Percentiles rank a stretch among this genome's conserved stretches.
Conservation (phyloP, 2,797 vertebrate genomes). For the Pampus argenteus region DNA sequence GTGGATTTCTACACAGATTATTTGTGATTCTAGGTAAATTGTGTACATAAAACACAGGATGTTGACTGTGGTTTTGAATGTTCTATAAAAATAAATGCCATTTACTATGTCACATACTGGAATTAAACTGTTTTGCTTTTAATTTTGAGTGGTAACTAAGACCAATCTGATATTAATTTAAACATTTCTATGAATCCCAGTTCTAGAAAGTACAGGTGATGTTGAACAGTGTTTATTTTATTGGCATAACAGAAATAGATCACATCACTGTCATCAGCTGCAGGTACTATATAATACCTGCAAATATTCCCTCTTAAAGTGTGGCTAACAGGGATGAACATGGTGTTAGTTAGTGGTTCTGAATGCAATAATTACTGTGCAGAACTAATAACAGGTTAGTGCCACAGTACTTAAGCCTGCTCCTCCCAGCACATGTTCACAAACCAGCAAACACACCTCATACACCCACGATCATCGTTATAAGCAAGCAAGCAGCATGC, state of each 20-base stretch:
- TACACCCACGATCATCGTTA: constrained; percentile 43
- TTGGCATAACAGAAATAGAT: constrained; percentile 11
- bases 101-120: background rate
- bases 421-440: constrained; percentile 70
- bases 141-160: background rate
- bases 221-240: constrained; percentile 38
- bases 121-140: background rate
- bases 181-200: background rate
- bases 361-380: constrained; percentile 63
- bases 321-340: constrained; percentile 51
- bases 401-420: constrained; percentile 55
- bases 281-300: constrained; percentile 37
- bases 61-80: background rate
- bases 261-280: constrained; percentile 47
- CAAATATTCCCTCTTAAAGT: constrained; percentile 57
- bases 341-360: constrained; percentile 62
- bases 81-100: background rate
- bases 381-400: constrained; percentile 69
- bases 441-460: constrained; percentile 64
- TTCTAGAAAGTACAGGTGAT: background rate
- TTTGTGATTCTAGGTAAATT: too few species aligned
- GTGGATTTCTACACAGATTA: background rate
- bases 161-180: background rate
- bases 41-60: background rate
- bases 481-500: constrained; percentile 50